These are phyloP conservation scores for Pterois miles DNA, from an alignment of 2,797 vertebrate genomes.

Conservation along the genomic window DNA sequence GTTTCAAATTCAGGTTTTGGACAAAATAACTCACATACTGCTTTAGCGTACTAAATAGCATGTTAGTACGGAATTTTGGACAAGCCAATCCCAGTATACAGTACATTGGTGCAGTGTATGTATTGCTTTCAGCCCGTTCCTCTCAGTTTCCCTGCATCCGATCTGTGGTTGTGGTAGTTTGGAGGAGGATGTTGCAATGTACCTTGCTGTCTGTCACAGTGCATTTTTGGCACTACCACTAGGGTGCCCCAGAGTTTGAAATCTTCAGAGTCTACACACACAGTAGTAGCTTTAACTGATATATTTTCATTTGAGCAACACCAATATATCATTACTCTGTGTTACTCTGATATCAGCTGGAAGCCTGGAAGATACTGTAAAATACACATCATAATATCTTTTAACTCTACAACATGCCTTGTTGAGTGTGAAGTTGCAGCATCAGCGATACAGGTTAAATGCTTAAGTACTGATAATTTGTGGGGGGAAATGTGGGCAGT, in stretches of 20 bases:
- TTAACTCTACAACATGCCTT: conserved; percentile 11
- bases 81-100: not conserved
- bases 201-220: not conserved
- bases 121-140: not conserved
- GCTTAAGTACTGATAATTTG: not conserved
- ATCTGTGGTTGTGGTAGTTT: not conserved
- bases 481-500: not conserved
- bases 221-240: not conserved
- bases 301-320: not conserved
- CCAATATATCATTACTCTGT: not conserved
- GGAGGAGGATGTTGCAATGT: not conserved
- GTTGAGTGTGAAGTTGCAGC: conserved; percentile 1
- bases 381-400: not conserved
- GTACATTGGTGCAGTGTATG: not conserved
- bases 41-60: too few relatives aligned
- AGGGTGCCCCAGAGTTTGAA: not conserved
- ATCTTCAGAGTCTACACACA: not conserved
- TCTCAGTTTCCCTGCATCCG: not conserved
- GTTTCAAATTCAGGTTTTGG: too few relatives aligned
- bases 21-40: too few relatives aligned
- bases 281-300: not conserved
- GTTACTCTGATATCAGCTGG: not conserved
- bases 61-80: not conserved
- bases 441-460: not conserved
- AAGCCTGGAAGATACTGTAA: not conserved